Base-by-base conservation (phyloP, 2,888 invertebrate species). In the Drosophila tripunctata region DNA sequence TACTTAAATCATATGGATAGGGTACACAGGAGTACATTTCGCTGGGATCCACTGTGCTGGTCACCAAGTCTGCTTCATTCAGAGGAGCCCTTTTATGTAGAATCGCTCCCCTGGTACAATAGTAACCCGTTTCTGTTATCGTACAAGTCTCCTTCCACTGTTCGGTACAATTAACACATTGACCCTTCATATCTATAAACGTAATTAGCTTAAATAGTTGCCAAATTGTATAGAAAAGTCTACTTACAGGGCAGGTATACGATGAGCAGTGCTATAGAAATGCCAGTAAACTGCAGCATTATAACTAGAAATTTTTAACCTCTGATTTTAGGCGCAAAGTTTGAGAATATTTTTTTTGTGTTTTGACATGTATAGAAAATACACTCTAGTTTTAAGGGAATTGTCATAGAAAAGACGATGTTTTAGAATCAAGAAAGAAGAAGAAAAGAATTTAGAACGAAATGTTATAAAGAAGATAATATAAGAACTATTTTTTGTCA, bases 21-120 rank as follows among this genome's bases (percentile, higher is more conserved):
- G 78, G 78, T 2, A 61, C 58, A 54, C 78, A 77, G 1, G 21
- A 1, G 12, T 3, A 55, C 8, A 45, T 2, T 15, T 1, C 15
- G 7, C 6, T 1, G 24, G 24, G 24, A 44, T 52, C 10, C 1
- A 3, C 4, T 1, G 55, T 41, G 3, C 17, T 57, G 6, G 58
- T 52, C 3, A n/a, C n/a, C n/a, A 0, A 5, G 3, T 6, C n/a
- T n/a, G n/a, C n/a, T n/a, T n/a, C n/a, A 35, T 1, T 56, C 44
- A 0, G 4, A 2, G 0, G 2, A 1, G 2, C 3, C 0, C 14
- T 0, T 1, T 2, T 4, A 0, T 0, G 1, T 1, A 78, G 5
- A 2, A 6, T 2, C 10, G 52, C 30, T 0, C 64, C 64, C 0
- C 1, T 3, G 3, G 14, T 17, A 17, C 78, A 75, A 22, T 12